Conservation (phyloP, 2,888 invertebrate species). For the Alloplasta piceator region DNA sequence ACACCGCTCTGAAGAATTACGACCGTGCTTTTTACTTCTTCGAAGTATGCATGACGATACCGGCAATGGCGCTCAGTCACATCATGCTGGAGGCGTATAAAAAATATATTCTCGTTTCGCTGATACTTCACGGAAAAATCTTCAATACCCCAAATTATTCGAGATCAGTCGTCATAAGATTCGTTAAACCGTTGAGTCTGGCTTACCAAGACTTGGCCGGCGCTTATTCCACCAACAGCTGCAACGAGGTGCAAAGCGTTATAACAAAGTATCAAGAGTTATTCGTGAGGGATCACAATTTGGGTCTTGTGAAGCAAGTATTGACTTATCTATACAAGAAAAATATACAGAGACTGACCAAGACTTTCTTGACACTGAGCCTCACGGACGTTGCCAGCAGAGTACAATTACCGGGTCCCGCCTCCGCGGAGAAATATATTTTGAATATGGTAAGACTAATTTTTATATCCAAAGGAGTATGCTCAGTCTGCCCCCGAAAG, state of each 20-base stretch:
- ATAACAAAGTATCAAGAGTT: slow-evolving; percentile 92
- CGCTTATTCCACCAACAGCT: slow-evolving; percentile 91
- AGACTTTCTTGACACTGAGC: slow-evolving; percentile 96
- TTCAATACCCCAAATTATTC: slow-evolving; percentile 94
- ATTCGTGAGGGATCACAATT: slow-evolving; percentile 90
- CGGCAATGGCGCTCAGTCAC: slow-evolving; percentile 96
- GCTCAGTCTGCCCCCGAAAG: not conserved
- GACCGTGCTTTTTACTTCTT: slow-evolving; percentile 97
- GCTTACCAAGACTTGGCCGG: slow-evolving; percentile 95
- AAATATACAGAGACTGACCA: slow-evolving; percentile 97
- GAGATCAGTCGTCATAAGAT: slow-evolving; percentile 93
- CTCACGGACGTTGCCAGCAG: slow-evolving; percentile 95
- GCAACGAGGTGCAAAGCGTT: slow-evolving; percentile 88
- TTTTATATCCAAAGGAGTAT: not conserved
- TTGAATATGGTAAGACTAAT: slow-evolving; percentile 92
- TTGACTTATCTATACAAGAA: slow-evolving; percentile 96
- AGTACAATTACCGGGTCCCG: slow-evolving; percentile 92
- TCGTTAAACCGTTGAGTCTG: slow-evolving; percentile 92
- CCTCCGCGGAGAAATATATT: slow-evolving; percentile 96
- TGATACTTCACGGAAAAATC: slow-evolving; percentile 96
- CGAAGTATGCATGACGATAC: slow-evolving; percentile 98
- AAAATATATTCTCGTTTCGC: slow-evolving; percentile 96
- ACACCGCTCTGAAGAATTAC: slow-evolving; percentile 96
- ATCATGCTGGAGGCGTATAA: slow-evolving; percentile 99
- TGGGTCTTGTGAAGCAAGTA: slow-evolving; percentile 93